Conservation (phyloP, 1,140 invertebrate genomes). For the Lasioglossum albipes region DNA sequence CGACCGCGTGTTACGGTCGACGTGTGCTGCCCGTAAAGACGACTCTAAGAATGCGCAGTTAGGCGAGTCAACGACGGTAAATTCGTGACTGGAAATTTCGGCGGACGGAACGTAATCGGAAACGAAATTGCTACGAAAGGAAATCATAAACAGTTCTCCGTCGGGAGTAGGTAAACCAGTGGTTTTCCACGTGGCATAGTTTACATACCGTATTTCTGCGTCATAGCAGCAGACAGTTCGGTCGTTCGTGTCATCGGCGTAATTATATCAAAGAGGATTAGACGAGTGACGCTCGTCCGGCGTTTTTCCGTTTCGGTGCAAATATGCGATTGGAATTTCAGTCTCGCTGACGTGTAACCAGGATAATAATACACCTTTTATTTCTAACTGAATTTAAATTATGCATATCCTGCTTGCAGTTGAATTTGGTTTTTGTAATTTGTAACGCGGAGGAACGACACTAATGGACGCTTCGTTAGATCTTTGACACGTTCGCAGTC, state of each 20-base stretch:
- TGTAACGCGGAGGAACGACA: too few species aligned
- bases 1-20: too few species aligned
- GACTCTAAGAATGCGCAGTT: too few species aligned
- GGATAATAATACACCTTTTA: too few species aligned
- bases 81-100: not conserved
- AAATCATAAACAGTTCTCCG: constrained; percentile 20
- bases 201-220: constrained; percentile 37
- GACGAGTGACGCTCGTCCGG: not conserved
- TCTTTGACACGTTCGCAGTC: too few species aligned
- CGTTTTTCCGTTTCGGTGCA: not conserved
- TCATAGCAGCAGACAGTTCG: not conserved
- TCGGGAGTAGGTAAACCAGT: not conserved
- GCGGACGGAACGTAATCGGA: not conserved
- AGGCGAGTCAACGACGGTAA: not conserved
- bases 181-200: constrained; percentile 46
- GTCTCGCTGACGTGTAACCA: too few species aligned
- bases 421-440: too few species aligned
- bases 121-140: not conserved
- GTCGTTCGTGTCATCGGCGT: constrained; percentile 26
- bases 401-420: too few species aligned
- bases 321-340: too few species aligned
- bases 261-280: constrained; percentile 54
- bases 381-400: too few species aligned
- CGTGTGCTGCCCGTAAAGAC: too few species aligned
- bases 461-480: too few species aligned